Evolutionary conservation across 2,797 vertebrate genomes (phyloP), one percentile per base, ranked within the genome.

Genomic region (Okamejei kenojei): DNA sequence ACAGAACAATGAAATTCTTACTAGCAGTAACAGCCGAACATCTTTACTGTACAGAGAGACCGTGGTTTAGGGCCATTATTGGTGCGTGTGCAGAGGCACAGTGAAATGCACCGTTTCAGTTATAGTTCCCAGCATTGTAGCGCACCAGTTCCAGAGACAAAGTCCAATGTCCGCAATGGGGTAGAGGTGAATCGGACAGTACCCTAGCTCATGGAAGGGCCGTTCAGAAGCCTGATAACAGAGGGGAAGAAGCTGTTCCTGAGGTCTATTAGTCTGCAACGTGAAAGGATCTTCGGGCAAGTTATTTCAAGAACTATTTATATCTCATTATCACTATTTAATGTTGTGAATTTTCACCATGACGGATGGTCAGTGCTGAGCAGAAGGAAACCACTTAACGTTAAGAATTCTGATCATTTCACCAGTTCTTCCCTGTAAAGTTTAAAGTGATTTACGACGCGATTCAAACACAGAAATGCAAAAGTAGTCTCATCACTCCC

Each of bases 301-400:
- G 65, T 68, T 35, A 32, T n/a, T 65, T 68, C 84, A 88, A 68
- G 84, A 63, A 88, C n/a, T 45, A 63, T 65, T 35, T 88, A 10
- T 21, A 35, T 68, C 61, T 88, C 61, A 68, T 88, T 32, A 88
- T 68, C 17, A 10, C 17, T 32, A 88, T 35, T 88, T 35, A 88
- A 88, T 68, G 8, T 65, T 68, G 35, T 88, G 84, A 88, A 88
- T 88, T 68, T 88, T 88, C 63, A 88, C 32, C 15, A 68, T 88
- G 84, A 35, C 23, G 19, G 63, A 35, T 35, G 7, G 17, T 10
- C 68, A 32, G 15, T 15, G 35, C 13, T 68, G n/a, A 35, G n/a
- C 17, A 35, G 29, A 58, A 58, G 23, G 23, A 58, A 82, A 54
- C 58, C 23, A 68, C 65, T 68, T 65, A 68, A 68, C n/a, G 7